A percentile compares a stretch with the other conserved stretches of the same genome.
Evolutionary conservation across 2,797 vertebrate genomes (phyloP).

Genomic region (Micrastur ruficollis): DNA sequence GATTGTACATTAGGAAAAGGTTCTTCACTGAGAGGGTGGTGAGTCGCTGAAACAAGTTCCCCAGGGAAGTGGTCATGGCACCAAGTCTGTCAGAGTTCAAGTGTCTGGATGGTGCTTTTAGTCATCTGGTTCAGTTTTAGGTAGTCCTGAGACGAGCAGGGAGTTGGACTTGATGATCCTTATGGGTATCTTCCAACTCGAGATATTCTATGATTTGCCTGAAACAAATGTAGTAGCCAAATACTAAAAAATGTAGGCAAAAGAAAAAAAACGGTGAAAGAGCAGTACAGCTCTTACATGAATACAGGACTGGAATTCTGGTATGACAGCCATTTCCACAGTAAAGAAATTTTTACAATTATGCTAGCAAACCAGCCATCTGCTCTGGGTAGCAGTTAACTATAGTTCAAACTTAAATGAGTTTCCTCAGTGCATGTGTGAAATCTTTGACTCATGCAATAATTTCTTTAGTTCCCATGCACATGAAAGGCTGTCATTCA

Average conservation of each 20-base stretch:
- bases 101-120: neutral
- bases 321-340: neutral
- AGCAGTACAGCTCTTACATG: neutral
- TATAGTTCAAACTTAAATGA: neutral
- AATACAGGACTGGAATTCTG: neutral
- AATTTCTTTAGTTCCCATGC: neutral
- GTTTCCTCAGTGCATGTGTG: neutral
- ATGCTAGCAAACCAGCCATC: neutral
- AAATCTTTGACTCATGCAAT: neutral
- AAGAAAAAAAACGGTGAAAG: neutral
- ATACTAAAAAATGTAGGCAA: neutral
- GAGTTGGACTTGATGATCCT: rapidly evolving
- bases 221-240: neutral
- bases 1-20: neutral
- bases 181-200: neutral
- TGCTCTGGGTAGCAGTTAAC: neutral
- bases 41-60: rapidly evolving
- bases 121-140: neutral
- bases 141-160: neutral
- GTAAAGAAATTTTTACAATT: neutral
- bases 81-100: neutral
- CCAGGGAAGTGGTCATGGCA: neutral
- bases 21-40: neutral
- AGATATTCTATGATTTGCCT: neutral
- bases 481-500: neutral